Base-by-base conservation (phyloP, 2,888 invertebrate species). In the Cremastobaeus sp. region DNA sequence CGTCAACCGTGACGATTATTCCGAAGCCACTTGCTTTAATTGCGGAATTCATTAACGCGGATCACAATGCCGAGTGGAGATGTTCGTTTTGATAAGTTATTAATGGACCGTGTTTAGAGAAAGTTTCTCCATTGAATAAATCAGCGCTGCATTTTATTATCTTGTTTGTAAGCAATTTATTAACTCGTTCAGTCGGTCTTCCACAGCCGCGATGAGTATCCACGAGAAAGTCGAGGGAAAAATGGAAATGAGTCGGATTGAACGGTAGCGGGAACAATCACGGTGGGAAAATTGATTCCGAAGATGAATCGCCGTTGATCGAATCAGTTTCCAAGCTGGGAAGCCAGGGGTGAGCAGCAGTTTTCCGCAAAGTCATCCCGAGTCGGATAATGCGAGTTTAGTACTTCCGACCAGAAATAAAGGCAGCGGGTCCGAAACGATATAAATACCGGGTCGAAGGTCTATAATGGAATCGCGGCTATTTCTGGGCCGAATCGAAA, bases 1-100 rank as follows among this genome's bases (percentile, higher is more conserved):
- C 39, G 41, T 43, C 50, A 59, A 50, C 41, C 15, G 41, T 30
- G 18, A 54, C 30, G 11, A 65, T 64, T 34, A 28, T 41, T 45
- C 20, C 20, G 37, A 4, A 45, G 28, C 35, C 45, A 45, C 30
- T 54, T 64, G 20, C 35, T 64, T 45, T 54, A 52, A 64, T 64
- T 64, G 14, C 18, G 11, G 3, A 32, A 64, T 54, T 64, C 25
- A 64, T 54, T 50, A 20, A 15, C 6, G 21, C 25, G 30, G 3
- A 28, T 48, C 18, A 15, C 32, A 39, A 25, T 45, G 8, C 34
- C 3, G 17, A 15, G 14, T 14, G 12, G 9, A 50, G 41, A 39
- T 37, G 18, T 39, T 35, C 30, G 1, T 48, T 20, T 30, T 12
- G 37, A 60, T 60, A 60, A 48, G 14, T 35, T 37, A 18, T 37